phyloP scores from a whole-genome alignment of 2,888 invertebrate genomes.

The Neuroscelio doddi region DNA sequence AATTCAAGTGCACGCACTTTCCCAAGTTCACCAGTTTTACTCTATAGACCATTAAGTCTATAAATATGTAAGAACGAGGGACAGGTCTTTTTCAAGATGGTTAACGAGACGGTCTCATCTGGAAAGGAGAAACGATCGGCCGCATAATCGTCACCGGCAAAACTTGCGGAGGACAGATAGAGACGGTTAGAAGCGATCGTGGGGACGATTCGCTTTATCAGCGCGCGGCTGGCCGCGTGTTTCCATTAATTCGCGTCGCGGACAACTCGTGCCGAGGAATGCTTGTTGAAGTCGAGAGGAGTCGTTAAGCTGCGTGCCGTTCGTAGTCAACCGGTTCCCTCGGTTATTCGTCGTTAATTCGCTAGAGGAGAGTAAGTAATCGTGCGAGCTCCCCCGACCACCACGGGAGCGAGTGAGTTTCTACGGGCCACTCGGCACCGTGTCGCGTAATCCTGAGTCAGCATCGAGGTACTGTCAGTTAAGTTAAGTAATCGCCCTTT shows the following conservation, averaged over 20 bases:
- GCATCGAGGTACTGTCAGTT: slow-evolving; percentile 12
- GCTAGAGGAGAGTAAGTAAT: slow-evolving; percentile 58
- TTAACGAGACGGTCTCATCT: slow-evolving; percentile 9
- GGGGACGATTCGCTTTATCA: slow-evolving; percentile 64
- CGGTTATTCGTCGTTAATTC: slow-evolving; percentile 67
- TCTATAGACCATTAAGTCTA: too few species aligned
- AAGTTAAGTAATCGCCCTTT: too few species aligned
- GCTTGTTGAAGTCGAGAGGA: slow-evolving; percentile 58
- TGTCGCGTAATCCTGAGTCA: slow-evolving; percentile 43
- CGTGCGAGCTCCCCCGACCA: slow-evolving; percentile 53
- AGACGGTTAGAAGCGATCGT: slow-evolving; percentile 44
- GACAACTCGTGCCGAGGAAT: slow-evolving; percentile 63
- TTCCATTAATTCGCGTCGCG: slow-evolving; percentile 68
- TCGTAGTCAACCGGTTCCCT: slow-evolving; percentile 64
- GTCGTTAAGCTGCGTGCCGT: slow-evolving; percentile 62
- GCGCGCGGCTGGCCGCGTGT: slow-evolving; percentile 61
- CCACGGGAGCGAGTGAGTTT: slow-evolving; percentile 49
- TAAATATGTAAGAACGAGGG: too few species aligned
- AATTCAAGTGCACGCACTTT: too few species aligned
- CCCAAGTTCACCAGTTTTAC: too few species aligned
- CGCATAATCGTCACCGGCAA: slow-evolving; percentile 32
- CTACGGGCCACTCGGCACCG: slow-evolving; percentile 49
- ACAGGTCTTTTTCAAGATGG: background rate
- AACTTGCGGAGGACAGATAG: slow-evolving; percentile 44
- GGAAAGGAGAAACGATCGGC: slow-evolving; percentile 5